Evolutionary conservation across 2,797 vertebrate species (phyloP).

Genomic region (Neosalanx taihuensis): DNA sequence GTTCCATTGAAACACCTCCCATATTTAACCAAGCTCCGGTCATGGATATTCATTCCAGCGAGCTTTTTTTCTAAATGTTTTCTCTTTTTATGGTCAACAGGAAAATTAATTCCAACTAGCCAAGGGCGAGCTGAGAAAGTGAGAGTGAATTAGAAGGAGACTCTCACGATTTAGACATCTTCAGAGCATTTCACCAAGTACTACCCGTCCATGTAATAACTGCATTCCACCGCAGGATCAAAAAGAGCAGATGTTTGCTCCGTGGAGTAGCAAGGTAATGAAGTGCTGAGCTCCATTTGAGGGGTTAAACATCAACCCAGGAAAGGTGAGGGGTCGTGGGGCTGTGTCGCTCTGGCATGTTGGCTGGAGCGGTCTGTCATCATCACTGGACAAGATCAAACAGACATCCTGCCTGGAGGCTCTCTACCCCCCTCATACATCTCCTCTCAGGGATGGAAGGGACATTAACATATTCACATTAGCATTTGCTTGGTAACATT

Average conservation of each 20-base stretch:
- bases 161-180: neutral
- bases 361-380: slow-evolving; percentile 25
- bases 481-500: neutral
- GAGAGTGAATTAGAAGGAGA: neutral
- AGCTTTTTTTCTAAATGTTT: neutral
- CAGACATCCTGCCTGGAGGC: slow-evolving; percentile 20
- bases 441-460: neutral
- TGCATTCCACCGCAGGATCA: neutral
- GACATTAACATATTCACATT: neutral
- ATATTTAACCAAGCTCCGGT: neutral
- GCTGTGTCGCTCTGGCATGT: slow-evolving; percentile 2
- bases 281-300: neutral
- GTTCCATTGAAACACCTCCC: neutral
- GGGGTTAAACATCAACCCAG: slow-evolving; percentile 26
- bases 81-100: neutral
- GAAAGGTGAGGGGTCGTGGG: slow-evolving; percentile 21
- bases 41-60: neutral
- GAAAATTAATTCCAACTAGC: neutral
- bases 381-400: slow-evolving; percentile 49
- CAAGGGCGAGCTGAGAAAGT: neutral
- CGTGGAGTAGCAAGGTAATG: neutral
- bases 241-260: neutral
- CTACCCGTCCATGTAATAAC: neutral
- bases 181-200: neutral
- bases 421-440: neutral